A percentile compares a stretch with the other conserved stretches of the same genome.
Conservation (phyloP, 2,113 vertebrate genomes). For the Colossoma macropomum region DNA sequence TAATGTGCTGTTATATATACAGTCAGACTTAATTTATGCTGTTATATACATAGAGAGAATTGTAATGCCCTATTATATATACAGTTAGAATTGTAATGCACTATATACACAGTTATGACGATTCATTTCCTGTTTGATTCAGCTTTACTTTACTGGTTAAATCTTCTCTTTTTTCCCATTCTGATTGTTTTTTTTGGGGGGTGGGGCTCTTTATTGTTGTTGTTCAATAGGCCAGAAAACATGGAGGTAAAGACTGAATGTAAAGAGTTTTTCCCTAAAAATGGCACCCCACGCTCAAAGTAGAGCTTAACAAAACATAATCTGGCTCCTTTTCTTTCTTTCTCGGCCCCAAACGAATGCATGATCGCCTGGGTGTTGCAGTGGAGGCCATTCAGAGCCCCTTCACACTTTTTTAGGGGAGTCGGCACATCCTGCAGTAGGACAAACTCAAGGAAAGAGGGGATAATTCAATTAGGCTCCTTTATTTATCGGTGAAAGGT, state of each 20-base stretch:
- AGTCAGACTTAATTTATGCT: too few relatives aligned
- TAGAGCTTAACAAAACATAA: constrained; percentile 87
- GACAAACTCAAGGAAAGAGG: constrained; percentile 87
- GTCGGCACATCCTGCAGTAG: constrained; percentile 70
- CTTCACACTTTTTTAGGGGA: constrained; percentile 68
- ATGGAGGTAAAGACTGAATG: constrained; percentile 32
- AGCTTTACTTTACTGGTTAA: constrained; percentile 48
- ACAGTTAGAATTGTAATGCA: too few relatives aligned
- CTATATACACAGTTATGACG: too few relatives aligned
- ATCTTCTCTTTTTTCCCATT: constrained; percentile 46
- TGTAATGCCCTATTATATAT: too few relatives aligned
- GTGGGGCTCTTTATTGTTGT: constrained; percentile 79
- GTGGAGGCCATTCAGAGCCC: constrained; percentile 84
- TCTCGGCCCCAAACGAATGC: constrained; percentile 86
- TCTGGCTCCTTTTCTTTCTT: constrained; percentile 87
- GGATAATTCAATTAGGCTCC: constrained; percentile 90
- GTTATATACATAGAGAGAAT: too few relatives aligned
- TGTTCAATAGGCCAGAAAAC: constrained; percentile 75
- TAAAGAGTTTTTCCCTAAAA: constrained; percentile 82
- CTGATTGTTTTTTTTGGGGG: constrained; percentile 51
- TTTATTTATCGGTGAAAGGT: constrained; percentile 46
- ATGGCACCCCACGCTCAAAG: constrained; percentile 73
- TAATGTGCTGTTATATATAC: too few relatives aligned
- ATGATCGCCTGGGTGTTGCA: constrained; percentile 90
- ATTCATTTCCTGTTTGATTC: background rate